Base-by-base conservation (phyloP, 2,888 invertebrate genomes). In the Calliphora vomitoria region DNA sequence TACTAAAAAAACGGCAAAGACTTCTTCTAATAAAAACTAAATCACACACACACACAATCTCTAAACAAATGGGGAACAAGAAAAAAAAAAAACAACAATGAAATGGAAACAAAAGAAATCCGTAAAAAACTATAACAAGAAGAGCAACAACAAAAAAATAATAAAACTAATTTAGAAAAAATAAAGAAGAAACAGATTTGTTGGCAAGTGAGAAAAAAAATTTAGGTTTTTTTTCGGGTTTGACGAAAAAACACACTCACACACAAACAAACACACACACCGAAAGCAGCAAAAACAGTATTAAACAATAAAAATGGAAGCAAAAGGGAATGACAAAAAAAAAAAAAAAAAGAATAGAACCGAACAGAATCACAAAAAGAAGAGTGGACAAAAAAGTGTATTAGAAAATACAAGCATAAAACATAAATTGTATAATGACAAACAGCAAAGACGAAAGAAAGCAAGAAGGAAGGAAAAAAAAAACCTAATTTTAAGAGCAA, bases 161-260 rank as follows among this genome's bases (percentile, higher is more conserved):
- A 84, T 76, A 84, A 83, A 87, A 81, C 74, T 76, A 78, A 84
- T 79, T 86, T 74, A 60, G 69, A 84, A 87, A 84, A 74, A 69
- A 15, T 38, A 47, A 38, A 44, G n/a, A 47, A 64, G 15, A 55
- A 68, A 74, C 76, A 76, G 76, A 81, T 84, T 76, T 84, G 84
- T 84, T 87, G 87, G 84, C 87, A 87, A 84, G 84, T 87, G 87
- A 76, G 76, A 83, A 84, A 71, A 80, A 75, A 80, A 72, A 20
- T 31, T 74, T 64, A n/a, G 31, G 44, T 8, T 53, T 71, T 58
- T 69, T 64, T 71, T 76, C 41, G 58, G 60, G 78, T 71, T 78
- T 74, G 44, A 47, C 20, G 31, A 60, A 78, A 75, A 38, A 55
- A 50, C 53, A 62, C 10, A 68, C 58, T 58, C 44, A 58, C 31